Evolutionary conservation across 92 coral and sea anemone species (phyloP).

Genomic region (Epizoanthus scotinus): DNA sequence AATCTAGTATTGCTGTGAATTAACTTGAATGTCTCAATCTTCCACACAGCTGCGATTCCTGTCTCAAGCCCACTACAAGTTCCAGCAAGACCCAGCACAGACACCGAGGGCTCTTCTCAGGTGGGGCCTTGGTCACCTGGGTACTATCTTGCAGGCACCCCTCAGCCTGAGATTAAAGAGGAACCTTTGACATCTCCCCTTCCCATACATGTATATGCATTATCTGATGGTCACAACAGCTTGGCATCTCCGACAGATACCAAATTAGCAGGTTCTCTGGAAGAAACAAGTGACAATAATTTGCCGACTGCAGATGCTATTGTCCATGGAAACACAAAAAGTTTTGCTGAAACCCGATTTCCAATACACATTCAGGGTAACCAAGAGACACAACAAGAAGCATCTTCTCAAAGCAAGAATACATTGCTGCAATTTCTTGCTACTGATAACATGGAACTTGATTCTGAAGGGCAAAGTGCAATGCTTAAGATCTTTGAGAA

Average conservation of each 20-base stretch:
- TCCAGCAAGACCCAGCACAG: not conserved
- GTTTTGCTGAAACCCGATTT: not conserved
- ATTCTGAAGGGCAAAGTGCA: constrained; percentile 42
- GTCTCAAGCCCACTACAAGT: constrained; percentile 19
- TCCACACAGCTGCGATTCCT: constrained; percentile 18
- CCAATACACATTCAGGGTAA: not conserved
- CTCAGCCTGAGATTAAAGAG: constrained; percentile 15
- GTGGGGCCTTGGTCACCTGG: constrained; percentile 28
- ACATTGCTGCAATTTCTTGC: constrained; percentile 24
- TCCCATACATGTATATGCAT: constrained; percentile 21
- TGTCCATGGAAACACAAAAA: not conserved
- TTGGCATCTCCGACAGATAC: constrained; percentile 12
- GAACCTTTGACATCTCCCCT: constrained; percentile 29
- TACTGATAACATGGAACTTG: constrained; percentile 31
- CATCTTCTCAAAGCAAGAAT: constrained; percentile 5
- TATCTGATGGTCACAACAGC: constrained; percentile 22
- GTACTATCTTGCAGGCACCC: not conserved
- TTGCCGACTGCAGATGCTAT: not conserved
- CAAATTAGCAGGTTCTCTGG: not conserved
- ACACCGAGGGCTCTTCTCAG: constrained; percentile 11
- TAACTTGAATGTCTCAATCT: not conserved
- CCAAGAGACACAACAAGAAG: not conserved
- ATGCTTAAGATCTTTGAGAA: constrained; percentile 38
- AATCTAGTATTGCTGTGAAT: too few relatives aligned
- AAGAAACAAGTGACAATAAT: constrained; percentile 9